Percentiles rank a stretch among this genome's conserved stretches.
phyloP scores from a whole-genome alignment of 2,113 vertebrate genomes.

The Actenoides lindsayi region DNA sequence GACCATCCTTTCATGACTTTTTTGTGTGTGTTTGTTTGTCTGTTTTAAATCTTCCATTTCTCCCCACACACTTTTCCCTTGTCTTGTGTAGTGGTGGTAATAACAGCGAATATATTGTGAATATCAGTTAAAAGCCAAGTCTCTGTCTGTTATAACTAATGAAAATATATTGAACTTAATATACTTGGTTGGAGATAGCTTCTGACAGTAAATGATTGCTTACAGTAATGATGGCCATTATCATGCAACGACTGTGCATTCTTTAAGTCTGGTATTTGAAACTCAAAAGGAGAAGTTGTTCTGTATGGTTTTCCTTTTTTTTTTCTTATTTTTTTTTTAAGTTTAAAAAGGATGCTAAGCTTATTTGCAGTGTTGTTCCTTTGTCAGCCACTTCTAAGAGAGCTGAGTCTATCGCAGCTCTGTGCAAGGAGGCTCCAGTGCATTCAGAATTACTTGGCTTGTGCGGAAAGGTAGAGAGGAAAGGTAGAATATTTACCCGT shows the following conservation, averaged over 20 bases:
- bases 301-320: not conserved
- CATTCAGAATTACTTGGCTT: not conserved
- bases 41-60: not conserved
- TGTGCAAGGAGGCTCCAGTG: not conserved
- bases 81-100: constrained; percentile 28
- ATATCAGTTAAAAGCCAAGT: constrained; percentile 39
- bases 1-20: not conserved
- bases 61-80: constrained; percentile 33
- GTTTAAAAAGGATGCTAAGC: not conserved
- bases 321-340: not conserved
- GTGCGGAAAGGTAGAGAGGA: not conserved
- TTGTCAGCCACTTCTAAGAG: not conserved
- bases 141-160: constrained; percentile 60
- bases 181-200: constrained; percentile 52
- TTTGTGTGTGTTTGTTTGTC: not conserved
- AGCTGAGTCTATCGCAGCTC: not conserved
- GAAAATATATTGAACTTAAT: constrained; percentile 65
- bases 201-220: constrained; percentile 60
- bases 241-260: not conserved
- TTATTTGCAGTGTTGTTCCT: not conserved
- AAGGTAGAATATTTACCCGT: not conserved
- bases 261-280: not conserved
- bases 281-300: not conserved
- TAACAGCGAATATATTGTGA: constrained; percentile 43
- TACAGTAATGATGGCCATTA: constrained; percentile 39